Base-by-base conservation (phyloP, 2,888 invertebrate species). In the Sylvicola fuscatus region DNA sequence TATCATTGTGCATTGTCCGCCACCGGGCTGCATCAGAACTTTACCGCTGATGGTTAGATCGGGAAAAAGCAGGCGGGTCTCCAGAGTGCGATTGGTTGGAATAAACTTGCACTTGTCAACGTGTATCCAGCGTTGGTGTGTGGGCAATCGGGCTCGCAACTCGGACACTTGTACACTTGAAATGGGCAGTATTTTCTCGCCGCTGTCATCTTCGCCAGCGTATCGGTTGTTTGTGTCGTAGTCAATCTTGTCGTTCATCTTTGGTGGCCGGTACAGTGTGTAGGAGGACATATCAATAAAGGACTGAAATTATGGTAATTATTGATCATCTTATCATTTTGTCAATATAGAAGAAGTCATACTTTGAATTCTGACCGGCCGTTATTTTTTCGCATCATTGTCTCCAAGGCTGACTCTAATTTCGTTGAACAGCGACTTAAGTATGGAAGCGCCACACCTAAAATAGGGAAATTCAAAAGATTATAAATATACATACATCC, bases 41-140 rank as follows among this genome's bases (percentile, higher is more conserved):
- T 70, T 68, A 1, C 83, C 82, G 40, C 79, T 78, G 34, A 83
- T 78, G 1, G 80, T 77, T 29, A 84, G 56, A 48, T 83, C 83
- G 45, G 77, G 76, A 56, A 84, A 81, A 10, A 78, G 60, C 0
- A 84, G 62, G 49, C 79, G 69, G 2, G 81, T 81, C 44, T 78
- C 78, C 6, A 83, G 59, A 10, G 78, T 79, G 5, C 73, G 67
- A 49, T 76, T 80, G 42, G 66, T 61, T 0, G 79, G 77, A 47
- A 79, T 75, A 52, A 73, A 84, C 43, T 72, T 66, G 50, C 82
- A 83, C 49, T 70, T 71, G 43, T 82, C 80, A 1, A 82, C 74
- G 41, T 70, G 64, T 11, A 77, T 76, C 75, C 77, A 77, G 49
- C 64, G 61, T 48, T 62, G 61, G 40, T 71, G 68, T 36, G 70